These are phyloP conservation scores for Neoascia interrupta DNA, from an alignment of 2,888 invertebrate species.

Conservation along the genomic window DNA sequence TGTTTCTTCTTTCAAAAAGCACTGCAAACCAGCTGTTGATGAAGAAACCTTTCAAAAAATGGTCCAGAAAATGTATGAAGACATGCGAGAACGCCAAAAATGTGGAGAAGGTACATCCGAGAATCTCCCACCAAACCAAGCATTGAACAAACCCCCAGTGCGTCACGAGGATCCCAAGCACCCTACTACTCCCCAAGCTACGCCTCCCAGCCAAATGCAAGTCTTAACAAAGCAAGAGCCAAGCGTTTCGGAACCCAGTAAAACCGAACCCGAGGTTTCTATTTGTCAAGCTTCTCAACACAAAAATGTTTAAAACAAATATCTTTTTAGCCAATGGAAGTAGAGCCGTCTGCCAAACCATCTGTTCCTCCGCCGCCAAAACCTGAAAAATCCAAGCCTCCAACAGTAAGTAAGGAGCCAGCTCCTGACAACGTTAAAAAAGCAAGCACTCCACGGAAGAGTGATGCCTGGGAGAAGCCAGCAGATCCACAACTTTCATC, in stretches of 20 bases:
- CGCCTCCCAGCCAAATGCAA: conserved; percentile 23
- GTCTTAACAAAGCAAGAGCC: conserved; percentile 27
- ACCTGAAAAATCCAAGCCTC: conserved; percentile 41
- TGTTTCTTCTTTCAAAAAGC: no score
- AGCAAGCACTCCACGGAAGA: conserved; percentile 11
- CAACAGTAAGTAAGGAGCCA: conserved; percentile 11
- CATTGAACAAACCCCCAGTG: conserved; percentile 18
- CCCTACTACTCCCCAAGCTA: no score
- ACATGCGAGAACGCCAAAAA: conserved; percentile 84
- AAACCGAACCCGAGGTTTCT: conserved; percentile 76
- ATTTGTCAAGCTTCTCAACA: background rate
- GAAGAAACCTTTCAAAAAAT: conserved; percentile 95
- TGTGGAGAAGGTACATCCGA: conserved; percentile 38
- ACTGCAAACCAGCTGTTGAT: conserved; percentile 94
- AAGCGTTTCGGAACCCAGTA: conserved; percentile 71
- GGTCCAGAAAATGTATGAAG: conserved; percentile 92
- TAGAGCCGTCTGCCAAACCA: conserved; percentile 77
- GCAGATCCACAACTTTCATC: conserved; percentile 80
- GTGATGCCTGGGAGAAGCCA: conserved; percentile 54
- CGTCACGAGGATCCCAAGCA: conserved; percentile 45
- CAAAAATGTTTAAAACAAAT: background rate
- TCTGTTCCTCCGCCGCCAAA: conserved; percentile 74
- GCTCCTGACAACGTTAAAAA: conserved; percentile 41
- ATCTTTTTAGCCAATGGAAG: conserved; percentile 74
- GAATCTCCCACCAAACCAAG: conserved; percentile 18